Evolutionary conservation across 2,113 vertebrate genomes (phyloP).

Genomic region (Plestiodon gilberti): DNA sequence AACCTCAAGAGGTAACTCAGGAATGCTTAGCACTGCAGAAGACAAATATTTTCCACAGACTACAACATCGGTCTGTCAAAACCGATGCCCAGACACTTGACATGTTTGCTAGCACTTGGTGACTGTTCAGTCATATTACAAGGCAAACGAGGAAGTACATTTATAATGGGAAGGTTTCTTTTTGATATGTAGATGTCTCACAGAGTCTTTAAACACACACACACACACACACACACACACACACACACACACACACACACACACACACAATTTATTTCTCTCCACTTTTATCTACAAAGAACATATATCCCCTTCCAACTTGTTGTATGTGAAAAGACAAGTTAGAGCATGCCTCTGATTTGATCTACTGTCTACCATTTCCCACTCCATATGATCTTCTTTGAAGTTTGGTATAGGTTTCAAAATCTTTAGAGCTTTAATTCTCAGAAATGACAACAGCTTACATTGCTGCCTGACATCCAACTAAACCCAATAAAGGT

Average conservation of each 20-base stretch:
- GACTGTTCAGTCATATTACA: neutral
- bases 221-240: too few species aligned
- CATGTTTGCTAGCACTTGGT: neutral
- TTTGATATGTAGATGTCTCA: slow-evolving; percentile 17
- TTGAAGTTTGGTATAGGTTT: slow-evolving; percentile 41
- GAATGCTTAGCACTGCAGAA: neutral
- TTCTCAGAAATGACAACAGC: slow-evolving; percentile 59
- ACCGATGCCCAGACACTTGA: neutral
- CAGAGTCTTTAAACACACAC: neutral
- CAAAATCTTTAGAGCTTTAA: slow-evolving; percentile 60
- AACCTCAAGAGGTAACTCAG: neutral
- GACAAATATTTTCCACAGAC: slow-evolving; percentile 12
- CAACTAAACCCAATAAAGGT: slow-evolving; percentile 51
- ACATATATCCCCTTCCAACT: slow-evolving; percentile 6
- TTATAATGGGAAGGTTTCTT: neutral
- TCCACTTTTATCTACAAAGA: slow-evolving; percentile 27
- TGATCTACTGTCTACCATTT: slow-evolving; percentile 9
- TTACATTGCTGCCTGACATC: slow-evolving; percentile 57
- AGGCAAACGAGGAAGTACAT: neutral
- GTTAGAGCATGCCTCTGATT: neutral
- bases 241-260: too few species aligned
- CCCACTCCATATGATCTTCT: slow-evolving; percentile 1
- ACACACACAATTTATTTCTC: slow-evolving; percentile 11
- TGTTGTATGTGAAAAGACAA: slow-evolving; percentile 46
- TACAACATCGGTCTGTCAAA: slow-evolving; percentile 12